These are phyloP conservation scores for Dendrocincla fuliginosa DNA, from an alignment of 2,797 vertebrate genomes.

Conservation along the genomic window DNA sequence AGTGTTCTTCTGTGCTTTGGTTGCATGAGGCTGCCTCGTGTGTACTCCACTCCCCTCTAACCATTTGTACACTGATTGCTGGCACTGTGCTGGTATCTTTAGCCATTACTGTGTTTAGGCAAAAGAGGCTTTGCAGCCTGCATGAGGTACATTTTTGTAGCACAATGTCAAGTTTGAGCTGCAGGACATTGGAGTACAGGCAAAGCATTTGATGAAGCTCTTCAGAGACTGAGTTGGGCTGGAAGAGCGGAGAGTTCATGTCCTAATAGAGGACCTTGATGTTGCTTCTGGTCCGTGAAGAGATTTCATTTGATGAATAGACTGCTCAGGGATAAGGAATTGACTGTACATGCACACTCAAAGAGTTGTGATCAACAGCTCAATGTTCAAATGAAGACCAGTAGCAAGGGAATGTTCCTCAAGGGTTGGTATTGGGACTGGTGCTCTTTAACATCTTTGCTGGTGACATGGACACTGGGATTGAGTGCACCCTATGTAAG, in stretches of 20 bases:
- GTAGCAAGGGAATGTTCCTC: background rate
- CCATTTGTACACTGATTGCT: background rate
- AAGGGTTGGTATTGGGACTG: background rate
- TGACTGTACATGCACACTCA: background rate
- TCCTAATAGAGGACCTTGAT: background rate
- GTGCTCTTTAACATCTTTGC: background rate
- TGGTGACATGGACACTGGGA: background rate
- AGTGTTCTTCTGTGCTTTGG: background rate
- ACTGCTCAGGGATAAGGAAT: background rate
- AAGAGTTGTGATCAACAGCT: fast-evolving
- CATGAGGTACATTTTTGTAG: background rate
- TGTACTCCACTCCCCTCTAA: background rate
- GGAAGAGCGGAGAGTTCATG: background rate
- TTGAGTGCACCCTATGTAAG: background rate
- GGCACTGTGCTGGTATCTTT: background rate
- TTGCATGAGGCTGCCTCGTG: background rate
- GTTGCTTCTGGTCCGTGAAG: background rate
- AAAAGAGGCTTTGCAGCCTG: background rate
- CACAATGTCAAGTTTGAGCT: background rate
- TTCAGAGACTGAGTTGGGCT: background rate
- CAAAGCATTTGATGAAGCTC: background rate
- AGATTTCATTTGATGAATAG: background rate
- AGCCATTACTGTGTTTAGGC: background rate
- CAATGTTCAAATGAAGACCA: background rate
- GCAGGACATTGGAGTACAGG: background rate